Evolutionary conservation across 2,113 vertebrate species (phyloP).

Genomic region (Thomomys bottae): DNA sequence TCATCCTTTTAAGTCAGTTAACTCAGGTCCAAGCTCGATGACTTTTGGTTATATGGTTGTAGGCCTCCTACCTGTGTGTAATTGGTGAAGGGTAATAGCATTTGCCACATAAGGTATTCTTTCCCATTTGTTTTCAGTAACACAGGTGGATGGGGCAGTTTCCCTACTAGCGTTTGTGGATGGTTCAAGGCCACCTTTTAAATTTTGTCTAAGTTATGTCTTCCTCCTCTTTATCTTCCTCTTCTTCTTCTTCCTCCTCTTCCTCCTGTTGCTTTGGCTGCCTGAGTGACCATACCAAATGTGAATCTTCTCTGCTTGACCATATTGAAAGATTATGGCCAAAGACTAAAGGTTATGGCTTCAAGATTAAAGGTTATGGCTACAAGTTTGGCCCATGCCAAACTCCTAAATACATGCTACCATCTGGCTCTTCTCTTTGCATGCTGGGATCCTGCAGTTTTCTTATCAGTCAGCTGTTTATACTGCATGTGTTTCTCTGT

Average conservation of each 20-base stretch:
- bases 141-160: neutral
- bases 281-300: neutral
- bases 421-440: neutral
- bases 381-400: neutral
- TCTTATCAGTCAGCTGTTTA: neutral
- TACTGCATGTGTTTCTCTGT: neutral
- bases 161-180: neutral
- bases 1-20: slow-evolving; percentile 14
- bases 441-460: neutral
- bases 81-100: neutral
- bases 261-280: slow-evolving; percentile 4
- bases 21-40: neutral
- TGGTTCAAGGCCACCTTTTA: neutral
- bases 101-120: neutral
- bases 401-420: neutral
- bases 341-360: neutral
- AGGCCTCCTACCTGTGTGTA: neutral
- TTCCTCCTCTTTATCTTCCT: neutral
- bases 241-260: neutral
- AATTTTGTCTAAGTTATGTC: neutral
- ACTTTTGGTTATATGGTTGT: neutral
- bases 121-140: neutral
- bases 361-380: neutral
- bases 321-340: neutral
- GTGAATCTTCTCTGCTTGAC: neutral